Evolutionary conservation across 2,113 vertebrate species (phyloP).

Genomic region (Cebidichthys violaceus): DNA sequence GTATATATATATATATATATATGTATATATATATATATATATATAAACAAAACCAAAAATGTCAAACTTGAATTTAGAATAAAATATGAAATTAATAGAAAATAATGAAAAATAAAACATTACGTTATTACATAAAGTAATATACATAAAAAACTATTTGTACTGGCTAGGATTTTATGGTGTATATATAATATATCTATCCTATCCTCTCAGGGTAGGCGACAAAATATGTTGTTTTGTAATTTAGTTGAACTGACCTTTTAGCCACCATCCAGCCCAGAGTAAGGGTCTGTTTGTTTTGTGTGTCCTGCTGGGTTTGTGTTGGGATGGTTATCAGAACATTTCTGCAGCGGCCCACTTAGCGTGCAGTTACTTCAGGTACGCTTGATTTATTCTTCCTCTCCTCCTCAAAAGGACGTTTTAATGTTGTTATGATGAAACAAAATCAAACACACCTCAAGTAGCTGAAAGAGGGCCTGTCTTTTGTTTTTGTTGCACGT

Average conservation of each 20-base stretch:
- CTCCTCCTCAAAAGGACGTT: not conserved
- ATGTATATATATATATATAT: too few species aligned
- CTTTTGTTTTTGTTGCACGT: slow-evolving; percentile 36
- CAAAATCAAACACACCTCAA: slow-evolving; percentile 36
- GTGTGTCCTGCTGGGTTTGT: slow-evolving; percentile 33
- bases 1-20: too few species aligned
- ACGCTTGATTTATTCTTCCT: slow-evolving; percentile 18
- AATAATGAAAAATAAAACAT: not conserved
- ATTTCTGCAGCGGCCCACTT: slow-evolving; percentile 20
- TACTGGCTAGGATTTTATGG: not conserved
- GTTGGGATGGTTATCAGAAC: not conserved
- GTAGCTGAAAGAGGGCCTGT: slow-evolving; percentile 15
- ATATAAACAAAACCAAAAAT: too few species aligned
- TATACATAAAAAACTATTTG: not conserved
- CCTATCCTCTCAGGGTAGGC: not conserved
- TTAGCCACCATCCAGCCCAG: slow-evolving; percentile 28
- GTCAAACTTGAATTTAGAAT: not conserved
- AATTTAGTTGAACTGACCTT: slow-evolving; percentile 54
- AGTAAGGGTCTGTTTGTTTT: slow-evolving; percentile 34
- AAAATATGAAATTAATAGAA: not conserved
- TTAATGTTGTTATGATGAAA: not conserved
- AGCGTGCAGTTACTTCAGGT: slow-evolving; percentile 38
- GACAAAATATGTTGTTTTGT: not conserved
- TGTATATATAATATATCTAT: not conserved
- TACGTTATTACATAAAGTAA: not conserved